Percentiles rank a stretch among this genome's conserved stretches.
Conservation (phyloP, 2,888 invertebrate species). For the Tridacna crocea region DNA sequence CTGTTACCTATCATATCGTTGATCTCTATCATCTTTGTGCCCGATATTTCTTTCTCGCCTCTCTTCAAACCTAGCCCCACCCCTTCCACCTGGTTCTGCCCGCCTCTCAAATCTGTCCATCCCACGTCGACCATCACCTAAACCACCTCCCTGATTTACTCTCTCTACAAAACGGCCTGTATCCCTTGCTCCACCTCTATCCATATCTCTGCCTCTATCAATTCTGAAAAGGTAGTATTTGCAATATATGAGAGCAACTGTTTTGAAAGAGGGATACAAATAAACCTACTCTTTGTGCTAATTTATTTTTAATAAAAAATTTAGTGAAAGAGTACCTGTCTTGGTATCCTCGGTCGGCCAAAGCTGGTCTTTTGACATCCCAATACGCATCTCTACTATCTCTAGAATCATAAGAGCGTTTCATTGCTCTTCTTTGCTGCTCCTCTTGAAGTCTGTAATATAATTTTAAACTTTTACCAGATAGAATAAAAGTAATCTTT, state of each 20-base stretch:
- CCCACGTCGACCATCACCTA: slow-evolving; percentile 43
- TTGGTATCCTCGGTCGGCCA: slow-evolving; percentile 59
- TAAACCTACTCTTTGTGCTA: no score
- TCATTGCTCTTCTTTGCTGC: slow-evolving; percentile 71
- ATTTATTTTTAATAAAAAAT: not conserved
- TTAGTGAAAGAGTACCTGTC: slow-evolving; percentile 54
- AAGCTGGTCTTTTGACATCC: slow-evolving; percentile 69
- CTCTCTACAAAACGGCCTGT: slow-evolving; percentile 55
- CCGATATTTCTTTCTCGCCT: slow-evolving; percentile 52
- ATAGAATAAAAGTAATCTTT: no score
- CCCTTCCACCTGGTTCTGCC: slow-evolving; percentile 28
- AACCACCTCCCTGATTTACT: slow-evolving; percentile 21
- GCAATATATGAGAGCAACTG: not conserved
- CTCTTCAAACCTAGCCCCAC: slow-evolving; percentile 56
- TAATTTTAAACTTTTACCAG: not conserved
- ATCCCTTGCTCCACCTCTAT: slow-evolving; percentile 44
- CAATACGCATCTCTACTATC: slow-evolving; percentile 65
- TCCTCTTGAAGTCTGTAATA: slow-evolving; percentile 67
- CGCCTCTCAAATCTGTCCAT: slow-evolving; percentile 57
- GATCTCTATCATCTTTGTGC: slow-evolving; percentile 61
- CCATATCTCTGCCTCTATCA: slow-evolving; percentile 34
- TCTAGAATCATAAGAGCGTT: slow-evolving; percentile 70
- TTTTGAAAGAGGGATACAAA: no score
- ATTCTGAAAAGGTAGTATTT: slow-evolving; percentile 10
- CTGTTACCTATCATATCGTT: slow-evolving; percentile 47